Evolutionary conservation across 2,113 vertebrate genomes (phyloP).

Genomic region (Grammomys dolichurus): DNA sequence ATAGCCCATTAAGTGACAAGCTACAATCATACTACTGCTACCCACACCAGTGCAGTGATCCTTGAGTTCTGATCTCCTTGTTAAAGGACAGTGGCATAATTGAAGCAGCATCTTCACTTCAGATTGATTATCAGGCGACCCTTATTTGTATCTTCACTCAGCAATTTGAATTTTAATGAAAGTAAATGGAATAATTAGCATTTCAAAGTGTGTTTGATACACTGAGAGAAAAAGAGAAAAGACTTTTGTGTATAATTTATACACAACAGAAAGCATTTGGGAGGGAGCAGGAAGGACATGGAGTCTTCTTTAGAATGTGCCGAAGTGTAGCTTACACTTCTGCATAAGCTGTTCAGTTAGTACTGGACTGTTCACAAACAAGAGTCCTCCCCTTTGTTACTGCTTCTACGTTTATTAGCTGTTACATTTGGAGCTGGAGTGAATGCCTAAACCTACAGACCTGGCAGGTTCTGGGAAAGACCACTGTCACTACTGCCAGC

Average conservation of each 20-base stretch:
- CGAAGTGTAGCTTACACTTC: constrained; percentile 80
- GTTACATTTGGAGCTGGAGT: neutral
- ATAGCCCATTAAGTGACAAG: constrained; percentile 87
- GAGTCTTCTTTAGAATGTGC: constrained; percentile 85
- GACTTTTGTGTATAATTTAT: constrained; percentile 88
- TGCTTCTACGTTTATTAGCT: constrained; percentile 70
- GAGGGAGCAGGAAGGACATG: constrained; percentile 77
- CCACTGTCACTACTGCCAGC: neutral
- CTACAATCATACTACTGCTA: constrained; percentile 81
- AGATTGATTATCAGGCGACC: constrained; percentile 90
- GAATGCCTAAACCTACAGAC: constrained; percentile 71
- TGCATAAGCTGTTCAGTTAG: constrained; percentile 83
- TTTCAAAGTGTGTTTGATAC: constrained; percentile 92
- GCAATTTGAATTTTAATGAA: constrained; percentile 94
- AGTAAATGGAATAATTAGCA: constrained; percentile 93
- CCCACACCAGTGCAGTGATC: constrained; percentile 81
- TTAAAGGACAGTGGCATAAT: constrained; percentile 88
- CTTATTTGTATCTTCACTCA: constrained; percentile 90
- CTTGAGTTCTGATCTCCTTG: constrained; percentile 87
- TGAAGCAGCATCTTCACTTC: constrained; percentile 90
- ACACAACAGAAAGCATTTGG: constrained; percentile 88
- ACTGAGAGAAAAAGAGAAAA: constrained; percentile 82
- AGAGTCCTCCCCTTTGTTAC: constrained; percentile 81
- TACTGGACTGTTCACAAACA: constrained; percentile 81
- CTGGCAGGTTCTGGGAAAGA: neutral